phyloP scores from a whole-genome alignment of 2,797 vertebrate species.

The Ctenopoma kingsleyae region DNA sequence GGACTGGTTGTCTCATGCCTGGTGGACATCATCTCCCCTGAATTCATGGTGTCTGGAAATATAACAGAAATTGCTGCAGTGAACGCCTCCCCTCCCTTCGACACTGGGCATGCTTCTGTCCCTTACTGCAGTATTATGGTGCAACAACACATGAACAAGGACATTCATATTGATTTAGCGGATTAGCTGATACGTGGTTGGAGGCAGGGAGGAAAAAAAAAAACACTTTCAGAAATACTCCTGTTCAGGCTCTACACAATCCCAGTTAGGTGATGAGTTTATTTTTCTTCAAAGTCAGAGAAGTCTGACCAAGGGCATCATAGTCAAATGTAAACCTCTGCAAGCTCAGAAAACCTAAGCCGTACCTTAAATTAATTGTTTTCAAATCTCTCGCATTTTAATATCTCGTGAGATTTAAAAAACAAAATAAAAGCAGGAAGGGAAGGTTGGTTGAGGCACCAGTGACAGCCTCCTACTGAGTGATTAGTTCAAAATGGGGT shows the following conservation, averaged over 20 bases:
- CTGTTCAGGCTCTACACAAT: neutral
- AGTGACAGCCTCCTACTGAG: slow-evolving; percentile 40
- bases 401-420: slow-evolving; percentile 1
- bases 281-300: slow-evolving; percentile 15
- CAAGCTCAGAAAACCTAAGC: slow-evolving; percentile 16
- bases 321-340: slow-evolving; percentile 2
- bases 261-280: neutral
- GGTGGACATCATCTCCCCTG: slow-evolving; percentile 41
- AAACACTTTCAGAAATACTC: slow-evolving; percentile 10
- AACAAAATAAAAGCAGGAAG: slow-evolving; percentile 9
- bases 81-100: slow-evolving; percentile 66
- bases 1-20: slow-evolving; percentile 1
- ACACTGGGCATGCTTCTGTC: slow-evolving; percentile 51
- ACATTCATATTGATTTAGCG: slow-evolving; percentile 53
- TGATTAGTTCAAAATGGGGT: slow-evolving; percentile 52
- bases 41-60: slow-evolving; percentile 54
- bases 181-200: slow-evolving; percentile 43
- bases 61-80: slow-evolving; percentile 77
- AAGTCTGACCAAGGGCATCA: neutral
- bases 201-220: neutral
- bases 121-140: slow-evolving; percentile 66
- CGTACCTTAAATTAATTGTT: slow-evolving; percentile 13
- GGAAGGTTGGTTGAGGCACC: slow-evolving; percentile 61
- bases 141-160: slow-evolving; percentile 37
- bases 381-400: neutral